phyloP scores from a whole-genome alignment of 2,797 vertebrate genomes.

The Pangasius sanitwongsei region DNA sequence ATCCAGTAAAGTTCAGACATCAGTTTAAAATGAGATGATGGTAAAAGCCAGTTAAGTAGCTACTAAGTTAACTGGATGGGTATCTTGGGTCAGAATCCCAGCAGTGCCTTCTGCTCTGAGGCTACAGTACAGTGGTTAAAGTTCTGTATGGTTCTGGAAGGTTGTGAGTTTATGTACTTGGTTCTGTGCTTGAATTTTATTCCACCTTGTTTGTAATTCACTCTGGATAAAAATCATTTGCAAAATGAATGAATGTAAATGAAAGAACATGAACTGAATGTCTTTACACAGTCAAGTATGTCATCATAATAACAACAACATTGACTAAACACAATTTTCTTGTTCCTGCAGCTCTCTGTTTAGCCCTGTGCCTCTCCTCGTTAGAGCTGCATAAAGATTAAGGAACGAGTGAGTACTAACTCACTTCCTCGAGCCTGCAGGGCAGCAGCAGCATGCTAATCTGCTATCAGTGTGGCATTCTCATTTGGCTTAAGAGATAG shows the following conservation, averaged over 20 bases:
- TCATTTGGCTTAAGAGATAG: constrained; percentile 83
- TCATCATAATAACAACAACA: constrained; percentile 54
- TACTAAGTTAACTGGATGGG: background rate
- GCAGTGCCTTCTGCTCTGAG: background rate
- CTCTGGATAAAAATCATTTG: background rate
- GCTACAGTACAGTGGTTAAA: background rate
- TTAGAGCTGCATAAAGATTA: constrained; percentile 76
- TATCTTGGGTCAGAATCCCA: background rate
- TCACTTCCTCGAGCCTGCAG: constrained; percentile 72
- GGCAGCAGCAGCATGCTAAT: constrained; percentile 74
- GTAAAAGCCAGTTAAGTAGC: background rate
- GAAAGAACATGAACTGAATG: constrained; percentile 18
- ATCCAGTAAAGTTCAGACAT: background rate
- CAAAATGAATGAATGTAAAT: background rate
- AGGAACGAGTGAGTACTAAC: constrained; percentile 75
- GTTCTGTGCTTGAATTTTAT: background rate
- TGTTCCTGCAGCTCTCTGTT: constrained; percentile 58
- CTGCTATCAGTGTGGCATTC: constrained; percentile 80
- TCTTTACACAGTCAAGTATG: constrained; percentile 39
- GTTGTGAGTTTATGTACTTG: background rate
- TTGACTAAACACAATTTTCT: constrained; percentile 48
- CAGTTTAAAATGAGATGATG: background rate
- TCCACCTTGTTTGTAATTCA: background rate
- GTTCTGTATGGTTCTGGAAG: background rate
- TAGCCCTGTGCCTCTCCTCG: constrained; percentile 66